These are phyloP conservation scores for Himalopsyche kuldschensis DNA, from an alignment of 2,888 invertebrate species.

Conservation along the genomic window DNA sequence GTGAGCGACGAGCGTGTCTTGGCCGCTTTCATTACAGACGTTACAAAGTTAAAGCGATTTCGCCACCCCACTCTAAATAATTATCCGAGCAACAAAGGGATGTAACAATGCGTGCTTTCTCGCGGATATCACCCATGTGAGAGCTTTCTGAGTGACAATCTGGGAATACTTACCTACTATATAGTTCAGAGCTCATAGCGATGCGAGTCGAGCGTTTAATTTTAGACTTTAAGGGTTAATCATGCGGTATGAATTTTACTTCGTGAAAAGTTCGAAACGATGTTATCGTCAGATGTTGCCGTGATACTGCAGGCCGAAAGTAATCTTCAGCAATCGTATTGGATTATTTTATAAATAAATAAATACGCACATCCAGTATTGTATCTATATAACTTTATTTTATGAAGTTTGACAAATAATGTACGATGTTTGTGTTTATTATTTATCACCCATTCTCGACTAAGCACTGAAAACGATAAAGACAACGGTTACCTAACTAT, in stretches of 20 bases:
- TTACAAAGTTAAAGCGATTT: constrained; percentile 20
- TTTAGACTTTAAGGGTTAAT: neutral
- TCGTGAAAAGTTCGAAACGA: neutral
- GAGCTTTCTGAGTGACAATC: constrained; percentile 17
- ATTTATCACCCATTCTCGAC: too few species aligned
- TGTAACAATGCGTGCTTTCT: constrained; percentile 1
- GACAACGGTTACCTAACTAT: too few species aligned
- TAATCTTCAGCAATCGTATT: too few species aligned
- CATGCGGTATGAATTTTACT: neutral
- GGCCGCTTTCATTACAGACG: neutral
- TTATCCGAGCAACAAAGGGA: constrained; percentile 23
- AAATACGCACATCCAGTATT: too few species aligned
- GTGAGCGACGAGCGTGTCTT: neutral
- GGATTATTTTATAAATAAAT: too few species aligned
- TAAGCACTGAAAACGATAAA: too few species aligned
- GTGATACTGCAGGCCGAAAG: too few species aligned
- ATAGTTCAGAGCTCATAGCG: neutral
- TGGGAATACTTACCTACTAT: constrained; percentile 1
- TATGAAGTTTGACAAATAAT: too few species aligned
- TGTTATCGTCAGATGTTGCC: too few species aligned
- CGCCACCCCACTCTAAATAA: constrained; percentile 25
- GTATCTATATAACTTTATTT: too few species aligned
- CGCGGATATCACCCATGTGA: constrained; percentile 3
- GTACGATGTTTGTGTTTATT: too few species aligned
- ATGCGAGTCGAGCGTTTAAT: neutral